Percentiles rank a stretch among this genome's conserved stretches.
Conservation (phyloP, 2,888 invertebrate genomes). For the Teleiodes luculella region DNA sequence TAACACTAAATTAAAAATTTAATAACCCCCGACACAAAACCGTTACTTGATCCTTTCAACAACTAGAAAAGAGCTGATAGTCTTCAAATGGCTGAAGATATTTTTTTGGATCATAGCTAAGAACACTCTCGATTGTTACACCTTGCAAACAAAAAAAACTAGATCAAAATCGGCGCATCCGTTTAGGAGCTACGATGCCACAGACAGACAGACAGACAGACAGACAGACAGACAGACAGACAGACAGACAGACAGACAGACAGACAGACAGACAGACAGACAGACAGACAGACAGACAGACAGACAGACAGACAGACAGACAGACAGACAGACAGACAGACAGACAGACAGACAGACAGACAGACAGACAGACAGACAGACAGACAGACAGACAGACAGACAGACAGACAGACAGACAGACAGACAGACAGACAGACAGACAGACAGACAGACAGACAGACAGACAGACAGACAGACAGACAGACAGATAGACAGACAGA, state of each 20-base stretch:
- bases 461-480: constrained; percentile 18
- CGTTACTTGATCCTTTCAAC: too few species aligned
- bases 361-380: constrained; percentile 18
- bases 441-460: constrained; percentile 18
- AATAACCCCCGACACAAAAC: too few species aligned
- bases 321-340: constrained; percentile 18
- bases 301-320: constrained; percentile 17
- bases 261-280: constrained; percentile 18
- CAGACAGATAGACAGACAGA: constrained; percentile 17
- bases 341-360: constrained; percentile 18
- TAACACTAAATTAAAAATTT: too few species aligned
- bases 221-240: constrained; percentile 18
- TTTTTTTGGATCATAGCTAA: too few species aligned
- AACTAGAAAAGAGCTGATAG: too few species aligned
- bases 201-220: constrained; percentile 17
- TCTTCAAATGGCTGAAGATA: too few species aligned
- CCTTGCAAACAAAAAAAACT: too few species aligned
- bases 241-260: constrained; percentile 18
- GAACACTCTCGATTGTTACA: too few species aligned
- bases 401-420: constrained; percentile 18
- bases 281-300: constrained; percentile 19
- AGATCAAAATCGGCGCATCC: too few species aligned
- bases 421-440: constrained; percentile 18
- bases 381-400: constrained; percentile 18
- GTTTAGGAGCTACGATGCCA: constrained; percentile 10